These are phyloP conservation scores for Poicephalus gulielmi DNA, from an alignment of 2,113 vertebrate species.

Conservation along the genomic window DNA sequence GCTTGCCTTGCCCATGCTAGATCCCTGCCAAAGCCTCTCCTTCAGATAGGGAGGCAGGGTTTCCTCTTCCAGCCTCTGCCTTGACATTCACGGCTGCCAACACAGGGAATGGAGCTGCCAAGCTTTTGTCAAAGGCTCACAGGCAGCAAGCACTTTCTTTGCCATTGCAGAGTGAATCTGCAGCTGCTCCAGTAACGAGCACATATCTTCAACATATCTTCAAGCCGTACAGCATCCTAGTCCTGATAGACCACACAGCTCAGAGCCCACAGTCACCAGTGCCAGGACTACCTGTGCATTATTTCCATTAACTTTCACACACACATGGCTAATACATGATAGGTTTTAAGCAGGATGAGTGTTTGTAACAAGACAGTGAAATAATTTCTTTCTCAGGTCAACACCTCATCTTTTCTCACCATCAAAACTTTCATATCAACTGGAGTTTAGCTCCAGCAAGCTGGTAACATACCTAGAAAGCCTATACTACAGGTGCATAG, in stretches of 20 bases:
- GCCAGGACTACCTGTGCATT: not conserved
- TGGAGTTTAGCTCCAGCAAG: not conserved
- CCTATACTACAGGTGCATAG: not conserved
- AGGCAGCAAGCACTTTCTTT: not conserved
- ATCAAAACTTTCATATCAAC: not conserved
- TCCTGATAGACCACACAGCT: not conserved
- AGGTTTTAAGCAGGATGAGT: not conserved
- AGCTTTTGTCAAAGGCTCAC: not conserved
- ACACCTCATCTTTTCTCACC: not conserved
- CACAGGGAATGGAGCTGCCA: not conserved
- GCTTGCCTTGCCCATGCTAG: not conserved
- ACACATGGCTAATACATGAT: fast-evolving
- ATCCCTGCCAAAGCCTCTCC: not conserved
- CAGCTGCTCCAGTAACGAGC: not conserved
- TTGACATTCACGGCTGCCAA: not conserved
- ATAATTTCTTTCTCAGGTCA: not conserved
- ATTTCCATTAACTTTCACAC: not conserved
- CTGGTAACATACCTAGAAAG: not conserved
- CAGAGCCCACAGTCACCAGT: not conserved
- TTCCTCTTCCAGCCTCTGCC: not conserved
- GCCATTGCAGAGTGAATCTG: not conserved
- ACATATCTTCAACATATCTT: not conserved
- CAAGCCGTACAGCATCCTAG: not conserved
- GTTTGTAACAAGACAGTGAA: not conserved
- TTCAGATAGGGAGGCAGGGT: not conserved